Base-by-base conservation (phyloP, 92 coral and sea anemone species). In the Micromussa lordhowensis region DNA sequence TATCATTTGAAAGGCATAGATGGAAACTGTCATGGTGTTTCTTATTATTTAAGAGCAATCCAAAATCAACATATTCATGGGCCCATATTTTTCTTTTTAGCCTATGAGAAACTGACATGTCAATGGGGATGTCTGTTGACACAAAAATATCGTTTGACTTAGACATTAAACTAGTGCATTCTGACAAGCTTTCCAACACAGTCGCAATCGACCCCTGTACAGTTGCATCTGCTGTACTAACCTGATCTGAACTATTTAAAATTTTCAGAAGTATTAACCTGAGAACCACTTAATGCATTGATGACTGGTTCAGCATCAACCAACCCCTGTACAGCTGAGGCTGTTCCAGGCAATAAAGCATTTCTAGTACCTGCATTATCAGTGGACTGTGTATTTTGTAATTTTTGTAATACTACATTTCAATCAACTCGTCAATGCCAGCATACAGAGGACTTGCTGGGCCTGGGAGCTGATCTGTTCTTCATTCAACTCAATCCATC, bases 91-190 rank as follows among this genome's bases (percentile, higher is more conserved):
- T 86, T 61, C 49, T 32, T n/a, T 87, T 87, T 22, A 87, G 34
- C 26, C 76, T 81, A 28, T 54, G 61, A 68, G 81, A 29, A 31
- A 88, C 68, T 15, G 70, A 7, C 69, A 68, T 28, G 35, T 70
- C 90, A 49, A 68, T 87, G 48, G 90, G 90, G 16, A 87, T 63
- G 70, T 87, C 80, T 35, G 85, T n/a, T 36, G 90, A 79, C 68
- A 87, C 75, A 71, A 87, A 87, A 71, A 87, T 34, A 87, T 34
- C 30, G 18, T 55, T 68, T 66, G 91, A 80, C 35, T 81, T 13
- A 64, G 68, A 24, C 8, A 81, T 36, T 36, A 36, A 36, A n/a
- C 14, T 17, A 63, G 9, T 40, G 13, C 29, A 21, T n/a, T 49
- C 54, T 9, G 75, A 29, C 7, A 81, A 81, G 75, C 51, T 59